phyloP scores from a whole-genome alignment of 2,113 vertebrate species.

The Eptesicus fuscus region DNA sequence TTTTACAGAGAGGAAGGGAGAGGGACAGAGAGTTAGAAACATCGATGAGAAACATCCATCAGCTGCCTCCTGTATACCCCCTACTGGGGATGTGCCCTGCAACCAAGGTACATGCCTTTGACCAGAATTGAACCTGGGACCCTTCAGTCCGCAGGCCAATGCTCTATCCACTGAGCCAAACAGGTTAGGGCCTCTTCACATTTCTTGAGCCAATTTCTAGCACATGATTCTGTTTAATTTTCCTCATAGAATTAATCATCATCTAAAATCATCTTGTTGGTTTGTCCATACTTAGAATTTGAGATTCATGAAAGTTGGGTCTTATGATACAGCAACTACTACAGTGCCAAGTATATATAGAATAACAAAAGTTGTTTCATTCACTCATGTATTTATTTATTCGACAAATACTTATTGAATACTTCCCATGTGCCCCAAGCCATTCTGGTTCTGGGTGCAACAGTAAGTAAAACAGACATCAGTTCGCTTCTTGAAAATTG shows the following conservation, averaged over 20 bases:
- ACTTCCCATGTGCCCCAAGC: not conserved
- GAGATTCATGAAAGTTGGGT: not conserved
- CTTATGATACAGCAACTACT: not conserved
- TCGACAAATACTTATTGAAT: not conserved
- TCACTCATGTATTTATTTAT: not conserved
- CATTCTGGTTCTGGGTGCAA: not conserved
- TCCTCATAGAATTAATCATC: not conserved
- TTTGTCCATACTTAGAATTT: not conserved
- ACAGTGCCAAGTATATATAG: not conserved
- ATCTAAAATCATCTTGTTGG: not conserved
- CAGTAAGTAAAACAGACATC: not conserved
- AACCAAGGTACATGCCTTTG: too few species aligned
- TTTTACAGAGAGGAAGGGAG: too few species aligned
- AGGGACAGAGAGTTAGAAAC: too few species aligned
- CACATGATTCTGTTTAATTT: not conserved
- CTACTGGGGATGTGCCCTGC: too few species aligned
- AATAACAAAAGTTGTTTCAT: not conserved
- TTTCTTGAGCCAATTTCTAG: not conserved
- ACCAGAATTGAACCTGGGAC: too few species aligned
- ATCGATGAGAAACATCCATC: too few species aligned
- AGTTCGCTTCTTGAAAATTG: not conserved
- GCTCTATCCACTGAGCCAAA: too few species aligned
- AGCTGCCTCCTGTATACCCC: too few species aligned
- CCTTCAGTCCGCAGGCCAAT: too few species aligned
- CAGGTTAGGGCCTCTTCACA: not conserved